Conservation (phyloP, 2,888 invertebrate species). For the Iselma pallidipennis region DNA sequence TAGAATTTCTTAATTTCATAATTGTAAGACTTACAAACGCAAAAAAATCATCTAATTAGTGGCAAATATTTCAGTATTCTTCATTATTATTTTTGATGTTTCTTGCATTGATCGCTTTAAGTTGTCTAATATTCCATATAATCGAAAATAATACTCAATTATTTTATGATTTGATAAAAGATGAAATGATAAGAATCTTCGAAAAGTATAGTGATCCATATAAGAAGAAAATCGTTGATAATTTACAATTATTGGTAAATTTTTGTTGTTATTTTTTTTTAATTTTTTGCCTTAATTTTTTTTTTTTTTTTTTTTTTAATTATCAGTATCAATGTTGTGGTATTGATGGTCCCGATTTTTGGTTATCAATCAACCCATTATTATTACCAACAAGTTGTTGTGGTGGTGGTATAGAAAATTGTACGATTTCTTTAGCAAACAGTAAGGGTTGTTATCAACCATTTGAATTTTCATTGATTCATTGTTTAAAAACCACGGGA, state of each 20-base stretch:
- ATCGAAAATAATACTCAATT: not conserved
- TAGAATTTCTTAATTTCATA: no score
- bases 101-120: not conserved
- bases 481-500: not conserved
- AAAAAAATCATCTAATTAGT: no score
- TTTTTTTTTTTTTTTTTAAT: not conserved
- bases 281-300: no score
- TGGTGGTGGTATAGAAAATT: not conserved
- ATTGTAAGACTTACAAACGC: no score
- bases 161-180: not conserved
- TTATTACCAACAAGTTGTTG: not conserved
- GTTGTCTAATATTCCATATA: not conserved
- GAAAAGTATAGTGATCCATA: not conserved
- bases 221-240: not conserved
- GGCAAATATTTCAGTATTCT: no score
- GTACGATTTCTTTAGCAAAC: not conserved
- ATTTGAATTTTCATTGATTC: not conserved
- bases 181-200: not conserved
- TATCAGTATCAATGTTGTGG: not conserved
- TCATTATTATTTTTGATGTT: no score
- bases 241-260: not conserved
- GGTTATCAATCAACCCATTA: not conserved
- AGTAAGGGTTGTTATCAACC: not conserved
- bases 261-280: not conserved
- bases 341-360: not conserved